Percentiles rank a stretch among this genome's conserved stretches.
These are phyloP conservation scores for crab-eating macaque (Macaca fascicularis) DNA, from an alignment of 2,113 vertebrate species.

Conservation along the genomic window T2T-MFA8v1.1 NC_088395.1:37163001-37163500, in stretches of 20 bases:
- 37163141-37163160: background rate
- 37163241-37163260: background rate
- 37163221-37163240: background rate
- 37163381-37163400: background rate
- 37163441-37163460: background rate
- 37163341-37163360: background rate
- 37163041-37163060: background rate
- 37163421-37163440: background rate
- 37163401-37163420: background rate
- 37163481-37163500: background rate
- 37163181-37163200: fast-evolving
- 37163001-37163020: background rate
- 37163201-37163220: background rate
- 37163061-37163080: fast-evolving
- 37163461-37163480: background rate
- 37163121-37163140: background rate
- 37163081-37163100: background rate
- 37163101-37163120: background rate
- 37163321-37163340: background rate
- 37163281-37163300: background rate
- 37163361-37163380: background rate
- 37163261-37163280: background rate
- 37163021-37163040: background rate
- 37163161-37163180: background rate
- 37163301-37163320: background rate